A percentile compares a stretch with the other conserved stretches of the same genome.
These are phyloP conservation scores for Urocolius indicus DNA, from an alignment of 2,113 vertebrate species.

Conservation along the genomic window DNA sequence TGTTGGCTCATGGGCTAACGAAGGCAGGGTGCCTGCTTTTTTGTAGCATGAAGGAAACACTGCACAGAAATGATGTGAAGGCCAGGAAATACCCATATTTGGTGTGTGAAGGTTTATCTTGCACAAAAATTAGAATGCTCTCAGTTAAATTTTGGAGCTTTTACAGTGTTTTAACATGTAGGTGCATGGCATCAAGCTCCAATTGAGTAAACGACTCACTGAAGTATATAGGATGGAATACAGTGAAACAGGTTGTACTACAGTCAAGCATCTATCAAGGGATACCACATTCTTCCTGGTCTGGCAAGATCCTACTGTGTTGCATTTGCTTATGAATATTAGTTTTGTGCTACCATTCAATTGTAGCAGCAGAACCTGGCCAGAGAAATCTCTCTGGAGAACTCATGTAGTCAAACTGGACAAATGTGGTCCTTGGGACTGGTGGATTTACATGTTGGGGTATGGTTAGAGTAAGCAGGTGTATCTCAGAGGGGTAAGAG, in stretches of 20 bases:
- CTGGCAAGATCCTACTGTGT: not conserved
- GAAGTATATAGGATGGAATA: not conserved
- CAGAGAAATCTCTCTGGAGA: not conserved
- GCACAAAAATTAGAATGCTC: not conserved
- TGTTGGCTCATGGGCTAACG: not conserved
- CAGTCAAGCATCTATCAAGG: not conserved
- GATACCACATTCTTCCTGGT: not conserved
- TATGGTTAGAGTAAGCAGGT: not conserved
- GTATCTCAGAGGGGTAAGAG: not conserved
- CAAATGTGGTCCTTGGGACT: not conserved
- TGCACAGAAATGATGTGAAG: not conserved
- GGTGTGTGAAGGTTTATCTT: not conserved
- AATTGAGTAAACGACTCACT: not conserved
- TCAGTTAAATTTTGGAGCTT: not conserved
- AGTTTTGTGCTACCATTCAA: not conserved
- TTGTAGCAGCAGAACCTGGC: not conserved
- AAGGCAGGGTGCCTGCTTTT: not conserved
- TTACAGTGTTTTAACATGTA: not conserved
- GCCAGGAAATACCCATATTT: not conserved
- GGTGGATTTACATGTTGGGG: not conserved
- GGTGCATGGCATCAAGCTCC: not conserved
- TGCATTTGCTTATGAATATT: not conserved
- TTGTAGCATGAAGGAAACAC: not conserved
- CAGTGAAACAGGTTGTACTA: not conserved
- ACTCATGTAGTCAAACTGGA: accelerated